Evolutionary conservation across 2,888 invertebrate genomes (phyloP).

Genomic region (Phrixothrix hirtus): DNA sequence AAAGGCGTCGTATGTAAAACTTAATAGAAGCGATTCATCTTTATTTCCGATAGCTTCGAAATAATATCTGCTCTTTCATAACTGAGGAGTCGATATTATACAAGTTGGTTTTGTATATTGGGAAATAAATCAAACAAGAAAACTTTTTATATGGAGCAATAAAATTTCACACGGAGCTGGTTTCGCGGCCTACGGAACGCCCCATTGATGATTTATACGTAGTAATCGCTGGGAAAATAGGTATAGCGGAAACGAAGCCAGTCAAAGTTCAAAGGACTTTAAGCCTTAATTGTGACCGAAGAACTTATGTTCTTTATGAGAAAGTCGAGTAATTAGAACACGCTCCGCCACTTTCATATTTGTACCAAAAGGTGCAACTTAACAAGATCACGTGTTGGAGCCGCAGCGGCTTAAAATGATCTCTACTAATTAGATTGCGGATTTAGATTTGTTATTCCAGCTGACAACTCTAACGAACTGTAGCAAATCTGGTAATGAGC

Average conservation of each 20-base stretch:
- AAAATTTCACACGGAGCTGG: constrained; percentile 44
- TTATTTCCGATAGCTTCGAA: constrained; percentile 14
- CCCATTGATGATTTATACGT: constrained; percentile 31
- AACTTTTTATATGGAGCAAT: constrained; percentile 42
- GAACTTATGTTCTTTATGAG: constrained; percentile 13
- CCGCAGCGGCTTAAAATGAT: constrained; percentile 10
- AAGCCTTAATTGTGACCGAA: constrained; percentile 8
- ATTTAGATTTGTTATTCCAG: constrained; percentile 9
- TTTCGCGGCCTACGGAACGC: constrained; percentile 26
- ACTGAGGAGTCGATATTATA: constrained; percentile 18
- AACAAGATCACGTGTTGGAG: constrained; percentile 24
- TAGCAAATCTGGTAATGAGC: constrained; percentile 8
- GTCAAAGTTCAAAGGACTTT: constrained; percentile 9
- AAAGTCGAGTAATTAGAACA: constrained; percentile 11
- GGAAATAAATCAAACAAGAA: constrained; percentile 26
- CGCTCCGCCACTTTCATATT: constrained; percentile 5
- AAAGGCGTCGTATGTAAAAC: neutral
- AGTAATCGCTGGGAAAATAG: constrained; percentile 28
- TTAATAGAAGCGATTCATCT: constrained; percentile 11
- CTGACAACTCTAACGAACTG: constrained; percentile 17
- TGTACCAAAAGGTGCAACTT: constrained; percentile 1
- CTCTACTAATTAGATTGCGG: constrained; percentile 20
- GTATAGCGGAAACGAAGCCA: constrained; percentile 15
- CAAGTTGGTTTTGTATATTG: constrained; percentile 25
- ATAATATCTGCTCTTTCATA: constrained; percentile 16